phyloP scores from a whole-genome alignment of 2,113 vertebrate genomes.

The Carlito syrichta region DNA sequence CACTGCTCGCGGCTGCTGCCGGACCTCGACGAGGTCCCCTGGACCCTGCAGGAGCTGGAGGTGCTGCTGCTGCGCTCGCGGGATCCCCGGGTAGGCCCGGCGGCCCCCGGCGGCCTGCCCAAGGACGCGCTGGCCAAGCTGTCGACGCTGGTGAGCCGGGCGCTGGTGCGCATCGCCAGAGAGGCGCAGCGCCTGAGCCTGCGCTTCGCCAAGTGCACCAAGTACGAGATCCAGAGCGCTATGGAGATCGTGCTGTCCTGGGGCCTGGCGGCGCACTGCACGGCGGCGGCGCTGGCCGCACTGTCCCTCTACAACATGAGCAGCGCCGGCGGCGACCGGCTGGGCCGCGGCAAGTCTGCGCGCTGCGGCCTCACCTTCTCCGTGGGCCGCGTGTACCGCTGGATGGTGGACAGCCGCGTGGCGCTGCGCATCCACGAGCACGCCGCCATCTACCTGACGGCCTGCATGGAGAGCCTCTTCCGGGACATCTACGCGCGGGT shows the following conservation, averaged over 20 bases:
- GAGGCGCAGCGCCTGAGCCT: conserved; percentile 96
- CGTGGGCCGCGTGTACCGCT: conserved; percentile 96
- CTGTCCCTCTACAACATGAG: conserved; percentile 97
- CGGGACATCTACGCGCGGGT: conserved; percentile 90
- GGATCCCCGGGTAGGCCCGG: conserved; percentile 79
- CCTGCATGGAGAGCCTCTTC: conserved; percentile 95
- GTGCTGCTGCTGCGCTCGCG: conserved; percentile 88
- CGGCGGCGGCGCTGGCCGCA: conserved; percentile 91
- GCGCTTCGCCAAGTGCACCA: conserved; percentile 96
- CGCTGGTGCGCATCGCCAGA: conserved; percentile 91
- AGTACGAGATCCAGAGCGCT: conserved; percentile 96
- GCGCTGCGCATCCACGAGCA: conserved; percentile 96
- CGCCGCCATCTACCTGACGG: conserved; percentile 96
- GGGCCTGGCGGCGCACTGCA: conserved; percentile 90
- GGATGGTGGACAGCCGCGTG: conserved; percentile 97
- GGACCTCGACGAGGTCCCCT: conserved; percentile 98
- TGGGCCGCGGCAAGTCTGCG: conserved; percentile 92
- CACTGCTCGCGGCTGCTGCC: conserved; percentile 95
- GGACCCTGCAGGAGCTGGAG: conserved; percentile 96
- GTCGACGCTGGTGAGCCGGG: conserved; percentile 91
- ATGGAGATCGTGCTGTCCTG: conserved; percentile 93
- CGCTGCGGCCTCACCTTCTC: conserved; percentile 95
- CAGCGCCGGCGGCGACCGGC: conserved; percentile 94
- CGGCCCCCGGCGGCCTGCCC: conserved; percentile 78
- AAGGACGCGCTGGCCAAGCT: conserved; percentile 91